Percentiles rank a stretch among this genome's conserved stretches.
Evolutionary conservation across 2,113 vertebrate genomes (phyloP).

Genomic region (Embiotoca jacksoni): DNA sequence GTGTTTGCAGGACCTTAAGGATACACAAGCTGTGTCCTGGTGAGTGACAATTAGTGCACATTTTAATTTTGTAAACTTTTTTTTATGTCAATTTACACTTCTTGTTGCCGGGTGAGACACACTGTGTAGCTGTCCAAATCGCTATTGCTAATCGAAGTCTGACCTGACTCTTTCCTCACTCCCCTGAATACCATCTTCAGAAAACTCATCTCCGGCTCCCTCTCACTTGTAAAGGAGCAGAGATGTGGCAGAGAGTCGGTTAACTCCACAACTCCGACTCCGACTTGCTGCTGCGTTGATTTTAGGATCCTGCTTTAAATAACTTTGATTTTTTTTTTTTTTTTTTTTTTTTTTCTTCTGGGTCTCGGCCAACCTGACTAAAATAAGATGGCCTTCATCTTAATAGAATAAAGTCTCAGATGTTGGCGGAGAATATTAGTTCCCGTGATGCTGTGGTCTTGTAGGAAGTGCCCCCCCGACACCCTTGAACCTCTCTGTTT

Average conservation of each 20-base stretch:
- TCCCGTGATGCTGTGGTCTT: slow-evolving; percentile 23
- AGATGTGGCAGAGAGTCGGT: slow-evolving; percentile 11
- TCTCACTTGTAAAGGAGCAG: slow-evolving; percentile 2
- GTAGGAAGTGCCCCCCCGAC: neutral
- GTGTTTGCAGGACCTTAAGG: no score
- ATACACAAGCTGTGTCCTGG: no score
- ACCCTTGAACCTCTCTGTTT: slow-evolving; percentile 26
- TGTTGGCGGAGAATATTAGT: slow-evolving; percentile 39
- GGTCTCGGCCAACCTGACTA: slow-evolving; percentile 21
- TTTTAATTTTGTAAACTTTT: no score
- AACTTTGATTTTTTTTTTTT: slow-evolving; percentile 4
- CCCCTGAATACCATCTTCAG: neutral
- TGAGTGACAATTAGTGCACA: no score
- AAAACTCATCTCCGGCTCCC: slow-evolving; percentile 16
- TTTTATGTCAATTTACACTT: neutral
- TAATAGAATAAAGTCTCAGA: slow-evolving; percentile 47
- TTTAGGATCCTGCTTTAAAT: slow-evolving; percentile 25
- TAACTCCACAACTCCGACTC: slow-evolving; percentile 1
- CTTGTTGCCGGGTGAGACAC: neutral
- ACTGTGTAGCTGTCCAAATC: neutral
- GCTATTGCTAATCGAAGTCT: neutral
- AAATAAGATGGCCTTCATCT: slow-evolving; percentile 45
- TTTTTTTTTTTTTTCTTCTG: neutral
- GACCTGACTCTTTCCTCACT: neutral
- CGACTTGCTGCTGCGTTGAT: slow-evolving; percentile 25